Percentiles rank a stretch among this genome's conserved stretches.
These are phyloP conservation scores for human (Homo sapiens) DNA, from an alignment of 2,113 vertebrate species.

Conservation along the genomic window DNA sequence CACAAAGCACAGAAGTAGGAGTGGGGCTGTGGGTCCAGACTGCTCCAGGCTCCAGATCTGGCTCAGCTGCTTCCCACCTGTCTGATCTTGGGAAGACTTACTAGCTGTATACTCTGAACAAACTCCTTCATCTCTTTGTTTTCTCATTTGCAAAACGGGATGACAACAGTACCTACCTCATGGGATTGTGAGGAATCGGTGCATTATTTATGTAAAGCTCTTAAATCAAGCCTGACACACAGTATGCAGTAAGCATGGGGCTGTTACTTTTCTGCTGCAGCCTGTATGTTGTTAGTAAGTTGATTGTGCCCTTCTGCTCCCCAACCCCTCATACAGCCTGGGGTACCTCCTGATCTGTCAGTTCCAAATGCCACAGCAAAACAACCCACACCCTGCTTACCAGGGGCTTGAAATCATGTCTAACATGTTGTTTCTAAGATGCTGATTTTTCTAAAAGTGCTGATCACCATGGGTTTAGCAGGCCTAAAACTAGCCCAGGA, in stretches of 20 bases:
- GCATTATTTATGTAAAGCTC: neutral
- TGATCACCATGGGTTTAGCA: neutral
- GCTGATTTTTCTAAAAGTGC: conserved; percentile 35
- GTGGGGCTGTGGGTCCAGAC: neutral
- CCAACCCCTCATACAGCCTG: neutral
- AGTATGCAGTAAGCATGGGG: neutral
- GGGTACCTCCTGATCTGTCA: neutral
- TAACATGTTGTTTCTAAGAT: conserved; percentile 18
- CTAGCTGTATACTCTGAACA: neutral
- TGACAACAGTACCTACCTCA: accelerated
- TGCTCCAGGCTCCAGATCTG: accelerated
- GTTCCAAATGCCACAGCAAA: neutral
- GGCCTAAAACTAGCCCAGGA: neutral
- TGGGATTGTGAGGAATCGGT: neutral
- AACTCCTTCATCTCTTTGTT: neutral
- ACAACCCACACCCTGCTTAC: neutral
- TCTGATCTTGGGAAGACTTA: neutral
- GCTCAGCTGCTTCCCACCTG: neutral
- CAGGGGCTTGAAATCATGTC: neutral
- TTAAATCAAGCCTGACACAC: neutral
- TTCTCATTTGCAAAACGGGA: neutral
- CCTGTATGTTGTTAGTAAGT: neutral
- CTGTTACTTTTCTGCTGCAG: neutral
- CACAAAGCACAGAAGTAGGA: neutral
- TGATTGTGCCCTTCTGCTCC: neutral